Conservation (phyloP, 2,888 invertebrate species). For the Andrena flavipes region DNA sequence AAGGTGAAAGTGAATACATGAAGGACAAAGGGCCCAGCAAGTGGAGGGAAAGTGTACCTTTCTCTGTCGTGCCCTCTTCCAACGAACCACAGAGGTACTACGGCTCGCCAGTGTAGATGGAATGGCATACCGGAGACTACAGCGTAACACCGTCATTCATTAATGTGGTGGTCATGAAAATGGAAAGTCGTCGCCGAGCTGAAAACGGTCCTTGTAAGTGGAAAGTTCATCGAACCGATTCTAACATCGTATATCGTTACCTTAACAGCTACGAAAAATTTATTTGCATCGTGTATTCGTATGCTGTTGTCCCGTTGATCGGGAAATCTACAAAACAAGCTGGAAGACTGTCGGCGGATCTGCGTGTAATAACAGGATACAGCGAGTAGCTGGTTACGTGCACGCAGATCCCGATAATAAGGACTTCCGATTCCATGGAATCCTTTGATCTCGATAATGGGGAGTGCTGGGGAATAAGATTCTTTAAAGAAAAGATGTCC, state of each 20-base stretch:
- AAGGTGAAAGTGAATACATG: neutral
- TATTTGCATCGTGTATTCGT: neutral
- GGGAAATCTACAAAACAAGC: neutral
- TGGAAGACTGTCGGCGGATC: neutral
- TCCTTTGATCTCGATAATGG: constrained; percentile 18
- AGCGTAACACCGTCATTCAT: neutral
- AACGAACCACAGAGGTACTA: too few relatives aligned
- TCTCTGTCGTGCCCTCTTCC: neutral
- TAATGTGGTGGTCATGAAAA: constrained; percentile 15
- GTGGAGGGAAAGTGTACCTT: too few relatives aligned
- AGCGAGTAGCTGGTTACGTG: constrained; percentile 43
- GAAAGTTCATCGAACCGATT: neutral
- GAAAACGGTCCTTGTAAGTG: constrained; percentile 58
- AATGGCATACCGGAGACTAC: neutral
- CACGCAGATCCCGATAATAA: constrained; percentile 35
- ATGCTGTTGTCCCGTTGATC: neutral
- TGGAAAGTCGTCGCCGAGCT: constrained; percentile 57
- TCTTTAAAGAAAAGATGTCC: neutral
- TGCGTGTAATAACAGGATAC: constrained; percentile 63
- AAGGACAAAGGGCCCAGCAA: neutral
- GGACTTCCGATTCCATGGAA: constrained; percentile 10
- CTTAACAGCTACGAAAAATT: neutral
- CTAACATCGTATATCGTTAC: neutral
- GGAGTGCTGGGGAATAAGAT: neutral
- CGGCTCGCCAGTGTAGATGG: too few relatives aligned